Conservation (phyloP, 2,797 vertebrate species). For the Bovichtus variegatus region DNA sequence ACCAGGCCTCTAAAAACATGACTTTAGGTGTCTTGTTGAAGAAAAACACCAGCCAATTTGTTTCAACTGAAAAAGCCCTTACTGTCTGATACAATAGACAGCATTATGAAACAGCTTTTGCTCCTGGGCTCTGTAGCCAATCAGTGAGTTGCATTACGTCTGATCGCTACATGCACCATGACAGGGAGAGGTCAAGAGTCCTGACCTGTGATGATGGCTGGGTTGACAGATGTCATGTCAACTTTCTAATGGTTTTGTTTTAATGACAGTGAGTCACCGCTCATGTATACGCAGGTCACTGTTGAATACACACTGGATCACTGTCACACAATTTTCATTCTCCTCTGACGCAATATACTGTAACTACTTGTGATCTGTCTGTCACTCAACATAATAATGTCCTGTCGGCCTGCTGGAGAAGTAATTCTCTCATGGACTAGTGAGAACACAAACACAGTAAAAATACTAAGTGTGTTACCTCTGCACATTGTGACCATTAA, state of each 20-base stretch:
- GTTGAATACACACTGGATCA: conserved; percentile 62
- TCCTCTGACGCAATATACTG: conserved; percentile 74
- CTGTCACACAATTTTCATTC: conserved; percentile 68
- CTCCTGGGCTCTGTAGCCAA: conserved; percentile 55
- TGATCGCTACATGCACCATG: conserved; percentile 70
- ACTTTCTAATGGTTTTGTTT: conserved; percentile 77
- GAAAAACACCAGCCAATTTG: conserved; percentile 49
- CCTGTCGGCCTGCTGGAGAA: conserved; percentile 29
- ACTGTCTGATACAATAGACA: conserved; percentile 47
- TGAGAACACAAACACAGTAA: conserved; percentile 33
- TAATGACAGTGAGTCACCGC: conserved; percentile 76
- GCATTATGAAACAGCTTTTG: conserved; percentile 60
- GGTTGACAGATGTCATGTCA: conserved; percentile 82
- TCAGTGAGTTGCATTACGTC: conserved; percentile 50
- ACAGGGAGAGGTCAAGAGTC: conserved; percentile 79
- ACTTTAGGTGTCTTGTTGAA: conserved; percentile 25
- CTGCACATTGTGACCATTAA: conserved; percentile 42
- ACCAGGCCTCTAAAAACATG: conserved; percentile 18
- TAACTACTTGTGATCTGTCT: conserved; percentile 73
- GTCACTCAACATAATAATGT: conserved; percentile 76
- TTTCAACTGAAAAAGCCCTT: conserved; percentile 21
- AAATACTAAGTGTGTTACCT: conserved; percentile 21
- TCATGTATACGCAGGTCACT: conserved; percentile 42
- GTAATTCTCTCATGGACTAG: conserved; percentile 34
- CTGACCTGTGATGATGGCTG: conserved; percentile 79